Base-by-base conservation (phyloP, 2,113 vertebrate genomes). In the Rhinoderma darwinii region DNA sequence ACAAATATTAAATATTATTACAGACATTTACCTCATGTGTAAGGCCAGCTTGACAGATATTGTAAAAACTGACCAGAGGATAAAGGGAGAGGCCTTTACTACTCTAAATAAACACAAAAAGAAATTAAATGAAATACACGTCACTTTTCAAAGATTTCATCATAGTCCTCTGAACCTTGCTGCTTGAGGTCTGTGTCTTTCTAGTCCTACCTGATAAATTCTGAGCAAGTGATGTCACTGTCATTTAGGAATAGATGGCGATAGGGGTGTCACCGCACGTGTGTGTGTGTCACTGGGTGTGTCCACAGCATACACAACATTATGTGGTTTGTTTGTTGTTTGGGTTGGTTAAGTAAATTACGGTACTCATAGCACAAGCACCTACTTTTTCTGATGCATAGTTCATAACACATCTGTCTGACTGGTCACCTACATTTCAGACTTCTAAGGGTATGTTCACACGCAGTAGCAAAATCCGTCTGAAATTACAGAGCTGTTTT, bases 321-420 rank as follows among this genome's bases (percentile, higher is more conserved):
- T 72, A 72, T 72, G 37, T 72, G 68, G 68, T 72, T 41, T 41
- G 20, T 72, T 72, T 72, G 68, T 72, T 72, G 68, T 35, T 72
- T 22, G 37, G 68, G 68, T 41, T 72, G 68, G 37, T 72, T 41
- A 72, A 72, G 68, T 72, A 72, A 72, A 72, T 72, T 72, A 72
- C 32, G 3, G 68, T 25, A 72, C 8, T 22, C 68, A 37, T 25
- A 39, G 20, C 20, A 72, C 1, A 41, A 32, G 32, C 66, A 41
- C 37, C 20, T 25, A 20, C 9, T 10, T 30, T 37, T 14, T 70
- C 20, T 66, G 14, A 27, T 32, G 30, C 7, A 17, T 15, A 66
- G 63, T 25, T 59, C 8, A 59, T 66, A 66, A 35, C 61, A 63
- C 27, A 63, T 30, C 61, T 3, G 5, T 32, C 27, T 17, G 63